A percentile compares a stretch with the other conserved stretches of the same genome.
phyloP scores from a whole-genome alignment of 1,140 invertebrate genomes.

The Drosophila lacertosa region DNA sequence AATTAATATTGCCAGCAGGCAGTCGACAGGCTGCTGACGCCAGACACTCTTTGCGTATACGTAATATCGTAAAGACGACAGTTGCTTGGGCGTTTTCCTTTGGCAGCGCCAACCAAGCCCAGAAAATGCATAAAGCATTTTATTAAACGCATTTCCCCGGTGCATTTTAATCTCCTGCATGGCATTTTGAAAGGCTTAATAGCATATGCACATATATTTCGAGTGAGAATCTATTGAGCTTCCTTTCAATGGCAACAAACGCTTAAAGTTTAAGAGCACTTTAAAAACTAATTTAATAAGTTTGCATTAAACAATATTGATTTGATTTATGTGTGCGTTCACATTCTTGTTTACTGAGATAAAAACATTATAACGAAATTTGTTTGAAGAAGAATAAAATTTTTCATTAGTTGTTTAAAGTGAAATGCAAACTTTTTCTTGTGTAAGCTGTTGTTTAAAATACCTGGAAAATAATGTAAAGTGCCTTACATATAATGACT shows the following conservation, averaged over 20 bases:
- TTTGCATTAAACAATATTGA: background rate
- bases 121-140: conserved; percentile 48
- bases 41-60: conserved; percentile 50
- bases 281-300: conserved; percentile 17
- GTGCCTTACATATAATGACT: too few relatives aligned
- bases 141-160: conserved; percentile 51
- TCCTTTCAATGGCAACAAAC: conserved; percentile 4
- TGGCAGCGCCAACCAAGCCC: background rate
- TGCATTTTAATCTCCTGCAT: conserved; percentile 38
- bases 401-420: background rate
- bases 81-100: conserved; percentile 33
- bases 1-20: conserved; percentile 66
- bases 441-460: background rate
- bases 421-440: background rate
- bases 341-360: background rate
- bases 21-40: conserved; percentile 25
- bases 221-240: conserved; percentile 11
- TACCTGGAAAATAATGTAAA: background rate
- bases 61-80: conserved; percentile 56
- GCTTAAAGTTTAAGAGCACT: conserved; percentile 2
- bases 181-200: conserved; percentile 22
- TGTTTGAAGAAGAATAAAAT: background rate
- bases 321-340: conserved; percentile 1
- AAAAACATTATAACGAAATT: background rate
- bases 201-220: conserved; percentile 14